phyloP scores from a whole-genome alignment of 2,797 vertebrate species.

The Caiman crocodilus region DNA sequence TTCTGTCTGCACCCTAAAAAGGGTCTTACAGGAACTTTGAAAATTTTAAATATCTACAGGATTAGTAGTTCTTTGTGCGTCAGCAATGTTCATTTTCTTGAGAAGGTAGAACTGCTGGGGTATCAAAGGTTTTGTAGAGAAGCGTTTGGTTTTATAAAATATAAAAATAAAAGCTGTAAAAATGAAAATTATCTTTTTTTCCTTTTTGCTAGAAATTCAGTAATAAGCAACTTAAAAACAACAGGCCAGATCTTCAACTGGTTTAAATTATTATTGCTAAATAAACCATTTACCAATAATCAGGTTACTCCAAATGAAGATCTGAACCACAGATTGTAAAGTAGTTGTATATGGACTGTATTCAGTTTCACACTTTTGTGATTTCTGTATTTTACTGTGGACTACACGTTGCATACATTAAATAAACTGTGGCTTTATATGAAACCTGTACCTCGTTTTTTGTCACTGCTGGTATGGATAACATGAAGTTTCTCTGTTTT shows the following conservation, averaged over 20 bases:
- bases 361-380: background rate
- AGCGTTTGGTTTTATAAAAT: background rate
- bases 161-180: background rate
- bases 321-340: background rate
- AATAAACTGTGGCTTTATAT: background rate
- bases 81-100: background rate
- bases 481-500: constrained; percentile 47
- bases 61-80: background rate
- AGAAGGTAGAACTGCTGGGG: background rate
- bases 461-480: constrained; percentile 15
- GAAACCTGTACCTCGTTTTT: background rate
- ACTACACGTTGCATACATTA: background rate
- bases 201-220: background rate
- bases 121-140: background rate
- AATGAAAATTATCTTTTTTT: background rate
- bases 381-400: background rate
- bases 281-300: background rate
- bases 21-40: background rate
- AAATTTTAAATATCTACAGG: background rate
- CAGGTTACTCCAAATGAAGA: background rate
- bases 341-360: background rate
- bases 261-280: background rate
- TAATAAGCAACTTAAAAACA: background rate
- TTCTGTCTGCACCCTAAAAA: background rate
- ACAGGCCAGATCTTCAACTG: background rate